Evolutionary conservation across 2,113 vertebrate genomes (phyloP).

Genomic region (Corvus cornix): DNA sequence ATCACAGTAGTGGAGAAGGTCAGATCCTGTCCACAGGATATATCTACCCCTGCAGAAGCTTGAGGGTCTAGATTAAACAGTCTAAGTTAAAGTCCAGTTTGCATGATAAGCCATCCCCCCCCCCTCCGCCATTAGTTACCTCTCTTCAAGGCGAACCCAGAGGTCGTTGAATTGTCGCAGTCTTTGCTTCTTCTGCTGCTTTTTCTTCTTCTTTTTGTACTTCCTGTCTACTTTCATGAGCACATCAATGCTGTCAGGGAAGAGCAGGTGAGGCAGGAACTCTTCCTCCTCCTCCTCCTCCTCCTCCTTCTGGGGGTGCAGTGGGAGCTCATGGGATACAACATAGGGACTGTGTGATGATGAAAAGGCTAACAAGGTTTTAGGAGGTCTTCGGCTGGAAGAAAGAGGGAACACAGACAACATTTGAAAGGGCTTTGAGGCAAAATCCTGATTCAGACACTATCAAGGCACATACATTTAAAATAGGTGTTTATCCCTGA

Average conservation of each 20-base stretch:
- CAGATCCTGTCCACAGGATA: not conserved
- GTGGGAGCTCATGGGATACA: not conserved
- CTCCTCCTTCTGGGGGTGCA: constrained; percentile 22
- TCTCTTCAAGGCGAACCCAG: constrained; percentile 85
- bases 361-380: not conserved
- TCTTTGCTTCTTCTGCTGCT: constrained; percentile 76
- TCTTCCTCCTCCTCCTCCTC: constrained; percentile 69
- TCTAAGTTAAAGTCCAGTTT: not conserved
- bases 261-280: constrained; percentile 64
- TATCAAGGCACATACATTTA: not conserved
- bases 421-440: not conserved
- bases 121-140: constrained; percentile 52
- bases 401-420: not conserved
- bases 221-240: constrained; percentile 74
- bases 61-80: not conserved
- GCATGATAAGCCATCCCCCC: not conserved
- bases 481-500: not conserved
- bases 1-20: not conserved
- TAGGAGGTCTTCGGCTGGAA: not conserved
- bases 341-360: not conserved
- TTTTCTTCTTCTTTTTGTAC: constrained; percentile 78
- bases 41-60: not conserved
- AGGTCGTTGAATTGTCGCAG: constrained; percentile 84
- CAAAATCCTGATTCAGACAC: not conserved
- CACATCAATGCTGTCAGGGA: constrained; percentile 67